Evolutionary conservation across 2,113 vertebrate species (phyloP), one percentile per base, ranked within the genome.

Genomic region (Galeopterus variegatus): DNA sequence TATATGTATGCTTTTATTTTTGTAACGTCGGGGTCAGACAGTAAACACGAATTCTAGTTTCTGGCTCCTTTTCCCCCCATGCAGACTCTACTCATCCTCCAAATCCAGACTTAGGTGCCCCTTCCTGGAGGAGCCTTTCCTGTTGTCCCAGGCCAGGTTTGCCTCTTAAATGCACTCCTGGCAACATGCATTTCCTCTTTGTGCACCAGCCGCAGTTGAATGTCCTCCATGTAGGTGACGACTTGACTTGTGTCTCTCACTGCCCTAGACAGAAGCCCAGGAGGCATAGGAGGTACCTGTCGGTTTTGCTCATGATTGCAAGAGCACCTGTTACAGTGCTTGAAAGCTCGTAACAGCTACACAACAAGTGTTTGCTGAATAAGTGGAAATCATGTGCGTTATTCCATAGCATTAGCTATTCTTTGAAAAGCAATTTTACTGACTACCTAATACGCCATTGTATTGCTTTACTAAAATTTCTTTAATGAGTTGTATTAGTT

Each of bases 101-200:
- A 77, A 62, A 23, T 80, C 8, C 31, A 56, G 72, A 24, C 9
- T 75, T 17, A 23, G 21, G 48, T 10, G 9, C 62, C 67, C 33
- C n/a, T 65, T 85, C 6, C 21, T 64, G 5, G 14, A 31, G n/a
- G 36, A 67, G 31, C 3, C 15, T 11, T 73, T 23, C 41, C 70
- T 72, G 48, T 88, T 31, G 14, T 26, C 69, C 21, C 4, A 1
- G 76, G 28, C 36, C 13, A 23, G 31, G 31, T 23, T 26, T 45
- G 52, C 8, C 10, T 64, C 45, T 0, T 5, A 33, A 23, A 28
- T 8, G 1, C 48, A 8, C 50, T 17, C 48, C 5, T 1, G 6
- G 24, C 1, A 0, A 79, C 48, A 7, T 0, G 0, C 0, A 7
- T 26, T 8, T 45, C n/a, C 14, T 31, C 85, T 28, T 41, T 23